Evolutionary conservation across 2,113 vertebrate species (phyloP), one percentile per base, ranked within the genome.

Genomic region (Gambusia holbrooki): DNA sequence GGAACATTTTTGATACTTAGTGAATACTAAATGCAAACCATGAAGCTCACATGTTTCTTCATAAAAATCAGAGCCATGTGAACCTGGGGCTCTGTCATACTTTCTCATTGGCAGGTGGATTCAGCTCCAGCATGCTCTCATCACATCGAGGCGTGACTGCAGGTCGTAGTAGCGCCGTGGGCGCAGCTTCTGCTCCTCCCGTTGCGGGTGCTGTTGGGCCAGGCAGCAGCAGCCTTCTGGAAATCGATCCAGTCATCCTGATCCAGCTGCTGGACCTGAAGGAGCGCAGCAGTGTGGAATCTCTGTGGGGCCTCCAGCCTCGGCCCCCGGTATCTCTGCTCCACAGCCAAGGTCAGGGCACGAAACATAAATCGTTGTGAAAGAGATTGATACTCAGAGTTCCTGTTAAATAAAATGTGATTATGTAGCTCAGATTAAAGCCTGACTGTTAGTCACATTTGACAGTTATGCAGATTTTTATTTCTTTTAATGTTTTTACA

Each of bases 221-320:
- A 1, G 92, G 94, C 27, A 94, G 93, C 74, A 96, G 86, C 92
- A 96, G 95, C 72, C 93, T 99, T 29, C 91, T 99, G 79, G 98
- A 99, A 37, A 95, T 99, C 14, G 98, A 99, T 90, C 98, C 98
- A 0, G 95, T 98, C 71, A 96, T 99, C 83, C 93, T 99, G 82
- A 97, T 99, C 87, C 98, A 98, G 88, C 91, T 99, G 76, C 83
- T 99, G 93, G 98, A 99, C 79, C 93, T 99, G 4, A 98, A 99
- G 77, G 98, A 98, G 88, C 94, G 96, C 67, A 97, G 94, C 79
- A 95, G 95, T 22, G 94, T 98, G 92, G 98, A 99, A 84, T 96
- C 96, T 72, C 87, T 99, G 28, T 99, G 97, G 98, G 95, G 96
- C 7, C 95, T 99, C 67, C 98, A 98, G 92, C 97, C 98, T 64